Percentiles rank a stretch among this genome's conserved stretches.
phyloP scores from a whole-genome alignment of 1,140 invertebrate species.

The Maconellicoccus hirsutus region DNA sequence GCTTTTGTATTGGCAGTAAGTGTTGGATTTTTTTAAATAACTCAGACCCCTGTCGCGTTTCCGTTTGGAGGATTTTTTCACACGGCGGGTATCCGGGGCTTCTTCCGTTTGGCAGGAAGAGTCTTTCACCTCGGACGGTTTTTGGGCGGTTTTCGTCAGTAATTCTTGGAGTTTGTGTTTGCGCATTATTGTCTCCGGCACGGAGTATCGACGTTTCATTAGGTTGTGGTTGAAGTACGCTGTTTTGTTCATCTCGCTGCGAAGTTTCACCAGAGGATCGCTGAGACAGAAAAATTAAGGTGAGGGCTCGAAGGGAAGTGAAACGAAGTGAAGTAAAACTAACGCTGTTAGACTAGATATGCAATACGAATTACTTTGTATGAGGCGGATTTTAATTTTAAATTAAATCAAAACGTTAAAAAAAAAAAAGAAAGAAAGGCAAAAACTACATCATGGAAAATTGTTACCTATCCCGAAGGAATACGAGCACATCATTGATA shows the following conservation, averaged over 20 bases:
- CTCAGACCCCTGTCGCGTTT: neutral
- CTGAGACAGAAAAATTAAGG: neutral
- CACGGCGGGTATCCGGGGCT: neutral
- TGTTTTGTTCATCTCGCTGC: neutral
- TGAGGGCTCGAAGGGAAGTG: too few species aligned
- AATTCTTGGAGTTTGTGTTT: conserved; percentile 13
- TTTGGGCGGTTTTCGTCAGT: neutral
- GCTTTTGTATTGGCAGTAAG: conserved; percentile 11
- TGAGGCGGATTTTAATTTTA: too few species aligned
- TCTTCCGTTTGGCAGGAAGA: neutral
- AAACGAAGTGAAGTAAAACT: too few species aligned
- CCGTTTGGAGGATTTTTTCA: neutral
- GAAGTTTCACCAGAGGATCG: neutral
- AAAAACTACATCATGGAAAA: too few species aligned
- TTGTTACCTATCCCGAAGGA: too few species aligned
- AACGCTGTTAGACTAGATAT: too few species aligned
- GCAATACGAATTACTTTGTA: too few species aligned
- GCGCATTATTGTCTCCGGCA: conserved; percentile 11
- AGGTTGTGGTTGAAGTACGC: conserved; percentile 3
- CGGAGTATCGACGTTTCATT: conserved; percentile 13
- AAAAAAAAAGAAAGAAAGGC: too few species aligned
- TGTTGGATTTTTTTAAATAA: conserved; percentile 8
- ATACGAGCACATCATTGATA: too few species aligned
- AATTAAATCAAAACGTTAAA: too few species aligned
- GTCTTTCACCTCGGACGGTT: neutral